Conservation (phyloP, 2,888 invertebrate species). For the Actias luna region DNA sequence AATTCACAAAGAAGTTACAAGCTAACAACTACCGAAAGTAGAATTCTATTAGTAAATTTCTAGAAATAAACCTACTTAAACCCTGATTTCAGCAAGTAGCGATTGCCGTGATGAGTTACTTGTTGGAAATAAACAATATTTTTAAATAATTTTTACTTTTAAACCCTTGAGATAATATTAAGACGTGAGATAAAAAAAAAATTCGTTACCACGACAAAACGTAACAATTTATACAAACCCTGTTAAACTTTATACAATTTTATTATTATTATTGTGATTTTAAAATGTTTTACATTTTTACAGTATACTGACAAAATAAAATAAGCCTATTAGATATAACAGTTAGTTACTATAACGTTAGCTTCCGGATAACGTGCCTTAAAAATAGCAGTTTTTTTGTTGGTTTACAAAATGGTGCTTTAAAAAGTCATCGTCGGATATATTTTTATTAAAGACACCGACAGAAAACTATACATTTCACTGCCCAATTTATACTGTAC, state of each 20-base stretch:
- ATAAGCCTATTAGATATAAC: conserved; percentile 2
- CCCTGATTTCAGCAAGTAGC: no score
- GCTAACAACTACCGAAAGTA: no score
- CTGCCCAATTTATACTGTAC: conserved; percentile 6
- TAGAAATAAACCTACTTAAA: no score
- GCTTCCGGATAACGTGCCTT: conserved; percentile 18
- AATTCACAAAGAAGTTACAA: no score
- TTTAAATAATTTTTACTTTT: no score
- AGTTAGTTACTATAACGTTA: conserved; percentile 13
- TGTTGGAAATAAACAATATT: no score
- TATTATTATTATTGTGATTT: not conserved
- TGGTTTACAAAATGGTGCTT: conserved; percentile 6
- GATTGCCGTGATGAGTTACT: no score
- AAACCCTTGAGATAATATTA: no score
- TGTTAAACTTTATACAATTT: not conserved
- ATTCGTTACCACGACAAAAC: not conserved
- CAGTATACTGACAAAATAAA: conserved; percentile 14
- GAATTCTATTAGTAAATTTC: no score
- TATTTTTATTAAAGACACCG: conserved; percentile 13
- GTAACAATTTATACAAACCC: not conserved
- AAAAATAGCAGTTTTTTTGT: conserved; percentile 11
- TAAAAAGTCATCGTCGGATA: not conserved
- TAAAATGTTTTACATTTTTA: conserved; percentile 3
- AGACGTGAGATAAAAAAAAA: no score
- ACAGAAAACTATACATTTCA: not conserved